Percentiles rank a stretch among this genome's conserved stretches.
phyloP scores from a whole-genome alignment of 1,140 invertebrate species.

The Ceratina calcarata region DNA sequence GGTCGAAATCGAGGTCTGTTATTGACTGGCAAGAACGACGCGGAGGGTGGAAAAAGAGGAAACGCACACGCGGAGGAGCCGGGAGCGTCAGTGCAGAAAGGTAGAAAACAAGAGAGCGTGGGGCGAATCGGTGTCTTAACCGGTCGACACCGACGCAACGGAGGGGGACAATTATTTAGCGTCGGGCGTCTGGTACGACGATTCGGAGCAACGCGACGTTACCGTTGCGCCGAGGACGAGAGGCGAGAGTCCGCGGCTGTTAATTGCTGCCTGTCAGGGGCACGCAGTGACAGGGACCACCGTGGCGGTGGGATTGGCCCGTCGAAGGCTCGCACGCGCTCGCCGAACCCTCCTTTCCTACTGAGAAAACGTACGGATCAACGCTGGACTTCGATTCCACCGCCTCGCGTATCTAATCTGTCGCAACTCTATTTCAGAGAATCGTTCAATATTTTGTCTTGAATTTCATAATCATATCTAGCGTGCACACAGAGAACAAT shows the following conservation, averaged over 20 bases:
- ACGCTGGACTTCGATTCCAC: conserved; percentile 28
- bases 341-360: conserved; percentile 59
- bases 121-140: conserved; percentile 76
- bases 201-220: conserved; percentile 54
- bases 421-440: neutral
- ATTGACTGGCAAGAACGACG: conserved; percentile 64
- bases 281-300: conserved; percentile 72
- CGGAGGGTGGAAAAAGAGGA: conserved; percentile 31
- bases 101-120: conserved; percentile 44
- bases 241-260: conserved; percentile 76
- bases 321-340: conserved; percentile 62
- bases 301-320: conserved; percentile 70
- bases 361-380: conserved; percentile 41
- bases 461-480: no score
- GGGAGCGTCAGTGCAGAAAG: conserved; percentile 29
- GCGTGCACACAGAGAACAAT: no score
- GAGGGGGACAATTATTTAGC: conserved; percentile 78
- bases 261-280: conserved; percentile 79
- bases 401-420: conserved; percentile 30
- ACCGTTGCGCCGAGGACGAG: conserved; percentile 58
- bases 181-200: conserved; percentile 64
- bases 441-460: neutral
- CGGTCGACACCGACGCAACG: conserved; percentile 43
- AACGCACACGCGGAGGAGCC: conserved; percentile 14
- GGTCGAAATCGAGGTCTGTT: conserved; percentile 70